A percentile compares a stretch with the other conserved stretches of the same genome.
phyloP scores from a whole-genome alignment of 2,113 vertebrate genomes.

The Rhea americana region DNA sequence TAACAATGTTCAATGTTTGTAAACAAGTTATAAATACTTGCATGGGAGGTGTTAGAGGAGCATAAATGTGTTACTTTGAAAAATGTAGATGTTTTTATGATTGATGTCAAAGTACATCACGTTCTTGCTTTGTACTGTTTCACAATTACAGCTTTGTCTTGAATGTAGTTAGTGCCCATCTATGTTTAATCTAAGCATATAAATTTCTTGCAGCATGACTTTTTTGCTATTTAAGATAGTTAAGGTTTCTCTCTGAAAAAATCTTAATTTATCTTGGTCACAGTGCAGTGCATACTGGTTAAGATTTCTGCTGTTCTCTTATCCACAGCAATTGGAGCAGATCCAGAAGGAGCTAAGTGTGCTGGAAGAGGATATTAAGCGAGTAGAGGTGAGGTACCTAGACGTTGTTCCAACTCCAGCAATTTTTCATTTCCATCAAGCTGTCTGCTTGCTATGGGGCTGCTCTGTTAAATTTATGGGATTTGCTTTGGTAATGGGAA shows the following conservation, averaged over 20 bases:
- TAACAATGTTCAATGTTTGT: not conserved
- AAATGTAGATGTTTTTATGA: not conserved
- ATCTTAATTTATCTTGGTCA: conserved; percentile 15
- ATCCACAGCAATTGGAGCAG: conserved; percentile 93
- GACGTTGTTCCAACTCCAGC: conserved; percentile 51
- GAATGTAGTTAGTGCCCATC: not conserved
- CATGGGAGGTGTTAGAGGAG: not conserved
- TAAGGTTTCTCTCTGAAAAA: not conserved
- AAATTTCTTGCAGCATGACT: not conserved
- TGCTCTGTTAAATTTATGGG: conserved; percentile 55
- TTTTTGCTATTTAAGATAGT: not conserved
- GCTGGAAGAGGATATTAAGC: conserved; percentile 97
- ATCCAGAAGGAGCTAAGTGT: conserved; percentile 98
- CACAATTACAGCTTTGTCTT: not conserved
- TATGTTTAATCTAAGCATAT: not conserved
- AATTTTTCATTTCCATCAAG: conserved; percentile 62
- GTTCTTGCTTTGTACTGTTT: not conserved
- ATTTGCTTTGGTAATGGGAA: conserved; percentile 47
- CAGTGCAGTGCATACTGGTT: conserved; percentile 61
- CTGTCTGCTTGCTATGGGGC: conserved; percentile 55
- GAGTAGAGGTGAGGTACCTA: conserved; percentile 89
- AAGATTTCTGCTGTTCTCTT: conserved; percentile 59
- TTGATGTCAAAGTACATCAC: not conserved
- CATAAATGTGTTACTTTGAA: not conserved
- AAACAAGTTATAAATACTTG: not conserved